These are phyloP conservation scores for Phrynosoma platyrhinos DNA, from an alignment of 2,113 vertebrate species.

Conservation along the genomic window DNA sequence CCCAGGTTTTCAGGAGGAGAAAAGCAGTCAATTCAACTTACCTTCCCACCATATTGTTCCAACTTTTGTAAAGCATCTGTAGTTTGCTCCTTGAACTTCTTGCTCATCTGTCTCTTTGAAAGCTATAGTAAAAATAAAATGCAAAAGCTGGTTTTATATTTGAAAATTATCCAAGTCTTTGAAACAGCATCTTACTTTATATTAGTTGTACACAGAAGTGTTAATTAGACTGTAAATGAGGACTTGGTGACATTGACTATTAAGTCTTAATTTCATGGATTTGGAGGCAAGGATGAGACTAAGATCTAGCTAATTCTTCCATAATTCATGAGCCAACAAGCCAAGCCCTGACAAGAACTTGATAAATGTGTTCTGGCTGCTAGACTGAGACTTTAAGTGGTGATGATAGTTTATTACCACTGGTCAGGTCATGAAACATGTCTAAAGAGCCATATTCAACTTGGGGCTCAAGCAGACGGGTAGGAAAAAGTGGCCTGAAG, in stretches of 20 bases:
- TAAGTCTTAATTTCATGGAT: not conserved
- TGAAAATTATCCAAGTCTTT: not conserved
- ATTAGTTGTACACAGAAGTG: not conserved
- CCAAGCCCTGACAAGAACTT: not conserved
- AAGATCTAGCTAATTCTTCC: not conserved
- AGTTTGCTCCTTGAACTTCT: conserved; percentile 80
- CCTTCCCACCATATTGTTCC: conserved; percentile 81
- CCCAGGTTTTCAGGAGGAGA: not conserved
- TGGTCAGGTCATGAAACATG: not conserved
- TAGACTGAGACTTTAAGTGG: not conserved
- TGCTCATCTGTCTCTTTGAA: conserved; percentile 82
- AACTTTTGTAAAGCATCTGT: conserved; percentile 79
- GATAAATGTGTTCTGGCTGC: not conserved
- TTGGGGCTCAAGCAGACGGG: too few relatives aligned
- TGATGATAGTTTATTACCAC: not conserved
- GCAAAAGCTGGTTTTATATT: not conserved
- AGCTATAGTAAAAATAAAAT: conserved; percentile 72
- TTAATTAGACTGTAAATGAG: not conserved
- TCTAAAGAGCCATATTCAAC: not conserved
- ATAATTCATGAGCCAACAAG: too few relatives aligned
- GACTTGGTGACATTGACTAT: not conserved
- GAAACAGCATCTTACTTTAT: not conserved
- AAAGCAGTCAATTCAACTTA: conserved; percentile 45
- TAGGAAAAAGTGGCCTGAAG: too few relatives aligned
- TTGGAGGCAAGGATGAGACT: not conserved